Evolutionary conservation across 2,888 invertebrate genomes (phyloP), one percentile per base, ranked within the genome.

Genomic region (Ptilodon capucinus): DNA sequence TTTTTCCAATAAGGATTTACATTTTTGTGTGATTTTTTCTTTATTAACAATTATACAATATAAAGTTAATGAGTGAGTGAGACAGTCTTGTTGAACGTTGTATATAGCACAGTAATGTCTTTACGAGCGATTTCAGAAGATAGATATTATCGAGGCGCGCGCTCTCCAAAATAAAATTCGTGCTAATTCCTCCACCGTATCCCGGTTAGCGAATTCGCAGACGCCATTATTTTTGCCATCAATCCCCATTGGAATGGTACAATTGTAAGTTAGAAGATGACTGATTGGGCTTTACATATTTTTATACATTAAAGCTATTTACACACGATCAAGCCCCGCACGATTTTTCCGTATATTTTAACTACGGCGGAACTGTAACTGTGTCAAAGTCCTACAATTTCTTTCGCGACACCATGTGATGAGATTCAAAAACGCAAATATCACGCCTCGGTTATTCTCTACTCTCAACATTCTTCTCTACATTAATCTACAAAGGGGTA

Each of bases 101-200:
- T 54, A 57, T 54, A 66, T 53, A 50, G 45, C 49, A 38, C 67
- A 57, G 50, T 63, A 64, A 68, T 68, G 55, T 60, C 42, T 65
- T 65, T 67, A 63, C 54, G 64, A 64, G 56, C 51, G 39, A 46
- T 30, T 42, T 38, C 41, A 43, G 40, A 39, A 46, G 44, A 57
- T 59, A 67, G 60, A 63, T 64, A 51, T 53, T 47, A 60, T 42
- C 40, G 62, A 54, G 62, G 61, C 51, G 51, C 44, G 61, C 51
- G 51, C 44, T 43, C 40, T 47, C 60, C 19, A 46, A 67, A 74
- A 72, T 70, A 68, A 64, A 64, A 58, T 47, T 39, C 43, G 71
- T 54, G 62, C 74, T 62, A 64, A 65, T 66, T 75, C 61, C 59
- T 51, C 51, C 44, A 32, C 35, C 42, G 55, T 59, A 73, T 71